These are phyloP conservation scores for Andrena camellia DNA, from an alignment of 2,888 invertebrate genomes.

Conservation along the genomic window DNA sequence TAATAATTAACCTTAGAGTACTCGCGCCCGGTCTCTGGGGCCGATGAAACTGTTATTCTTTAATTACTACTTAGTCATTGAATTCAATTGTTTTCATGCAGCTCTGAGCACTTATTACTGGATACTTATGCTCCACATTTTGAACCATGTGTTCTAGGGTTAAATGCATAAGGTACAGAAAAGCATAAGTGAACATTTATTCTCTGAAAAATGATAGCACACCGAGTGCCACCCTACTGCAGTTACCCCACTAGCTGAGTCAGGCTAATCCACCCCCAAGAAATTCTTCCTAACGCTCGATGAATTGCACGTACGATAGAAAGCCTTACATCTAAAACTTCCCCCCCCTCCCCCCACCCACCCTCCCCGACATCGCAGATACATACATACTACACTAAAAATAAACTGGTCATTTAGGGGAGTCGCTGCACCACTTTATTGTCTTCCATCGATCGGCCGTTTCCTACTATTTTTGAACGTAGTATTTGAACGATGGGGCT, in stretches of 20 bases:
- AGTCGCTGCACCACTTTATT: conserved; percentile 37
- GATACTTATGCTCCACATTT: too few relatives aligned
- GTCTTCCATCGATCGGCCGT: conserved; percentile 41
- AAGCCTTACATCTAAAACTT: background rate
- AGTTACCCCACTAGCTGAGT: conserved; percentile 42
- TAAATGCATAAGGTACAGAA: background rate
- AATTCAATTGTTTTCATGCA: too few relatives aligned
- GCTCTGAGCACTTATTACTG: too few relatives aligned
- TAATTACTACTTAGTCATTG: too few relatives aligned
- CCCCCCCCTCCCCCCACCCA: too few relatives aligned
- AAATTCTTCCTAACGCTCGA: conserved; percentile 35
- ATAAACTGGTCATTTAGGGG: conserved; percentile 47
- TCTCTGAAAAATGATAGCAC: background rate
- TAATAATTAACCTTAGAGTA: too few relatives aligned
- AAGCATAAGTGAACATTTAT: background rate
- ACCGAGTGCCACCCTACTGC: background rate
- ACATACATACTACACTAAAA: conserved; percentile 28
- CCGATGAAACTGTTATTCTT: too few relatives aligned
- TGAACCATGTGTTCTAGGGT: too few relatives aligned
- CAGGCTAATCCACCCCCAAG: conserved; percentile 40
- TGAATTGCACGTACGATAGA: conserved; percentile 31
- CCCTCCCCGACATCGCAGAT: conserved; percentile 26
- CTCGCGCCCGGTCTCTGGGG: too few relatives aligned
- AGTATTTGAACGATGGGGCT: conserved; percentile 5
- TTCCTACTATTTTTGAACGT: conserved; percentile 31